These are phyloP conservation scores for Diachasmimorpha longicaudata DNA, from an alignment of 1,140 invertebrate species.

Conservation along the genomic window DNA sequence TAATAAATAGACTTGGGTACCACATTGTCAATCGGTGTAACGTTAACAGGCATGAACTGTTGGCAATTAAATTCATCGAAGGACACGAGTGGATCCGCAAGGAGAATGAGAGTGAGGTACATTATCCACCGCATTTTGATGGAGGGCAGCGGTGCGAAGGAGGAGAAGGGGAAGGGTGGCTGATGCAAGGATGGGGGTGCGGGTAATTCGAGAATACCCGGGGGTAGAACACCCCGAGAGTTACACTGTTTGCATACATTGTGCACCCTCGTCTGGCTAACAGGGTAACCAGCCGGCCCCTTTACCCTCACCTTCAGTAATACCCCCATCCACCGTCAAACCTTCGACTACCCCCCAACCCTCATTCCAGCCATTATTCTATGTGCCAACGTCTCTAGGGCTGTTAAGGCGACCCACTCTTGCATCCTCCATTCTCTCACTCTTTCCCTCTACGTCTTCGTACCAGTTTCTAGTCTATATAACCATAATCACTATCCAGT, in stretches of 20 bases:
- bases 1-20: neutral
- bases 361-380: slow-evolving; percentile 44
- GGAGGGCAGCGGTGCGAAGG: neutral
- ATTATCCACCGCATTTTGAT: neutral
- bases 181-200: slow-evolving; percentile 29
- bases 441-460: slow-evolving; percentile 27
- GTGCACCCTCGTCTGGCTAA: slow-evolving; percentile 43
- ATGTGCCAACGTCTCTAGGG: slow-evolving; percentile 49
- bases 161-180: too few species aligned
- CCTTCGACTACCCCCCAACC: neutral
- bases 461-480: slow-evolving; percentile 1
- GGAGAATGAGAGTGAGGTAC: slow-evolving; percentile 12
- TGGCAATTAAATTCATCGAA: slow-evolving; percentile 17
- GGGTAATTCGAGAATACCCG: slow-evolving; percentile 49
- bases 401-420: slow-evolving; percentile 48
- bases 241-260: slow-evolving; percentile 53
- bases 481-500: slow-evolving; percentile 45
- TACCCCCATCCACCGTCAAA: neutral
- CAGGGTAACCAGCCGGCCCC: slow-evolving; percentile 30
- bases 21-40: neutral
- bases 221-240: slow-evolving; percentile 35
- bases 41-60: neutral
- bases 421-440: slow-evolving; percentile 15
- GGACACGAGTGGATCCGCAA: neutral
- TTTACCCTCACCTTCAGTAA: neutral